Base-by-base conservation (phyloP, 2,888 invertebrate genomes). In the Rotaria sp. region DNA sequence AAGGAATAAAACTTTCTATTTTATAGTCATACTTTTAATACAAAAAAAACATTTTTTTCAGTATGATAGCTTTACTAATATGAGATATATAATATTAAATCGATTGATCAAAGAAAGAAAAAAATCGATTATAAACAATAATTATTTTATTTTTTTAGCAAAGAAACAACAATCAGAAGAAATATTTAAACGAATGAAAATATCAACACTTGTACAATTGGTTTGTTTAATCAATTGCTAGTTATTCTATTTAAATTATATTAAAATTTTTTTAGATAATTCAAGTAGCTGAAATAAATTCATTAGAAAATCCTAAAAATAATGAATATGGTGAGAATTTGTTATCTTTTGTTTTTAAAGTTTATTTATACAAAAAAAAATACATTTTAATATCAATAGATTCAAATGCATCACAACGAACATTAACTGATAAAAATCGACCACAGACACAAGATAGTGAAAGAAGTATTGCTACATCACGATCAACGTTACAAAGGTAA, bases 171-270 rank as follows among this genome's bases (percentile, higher is more conserved):
- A 89, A 85, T 89, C 89, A 87, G 90, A 90, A 90, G 91, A 91
- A 88, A 89, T 91, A 52, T 91, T 91, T 88, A 91, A 90, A 88
- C 88, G 91, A 84, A 91, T 91, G 91, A 91, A 91, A 89, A 86
- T 90, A 21, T 89, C 91, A 50, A 91, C 91, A 85, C 91, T 91
- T 89, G 90, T 90, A 48, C 91, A 91, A 86, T 87, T 91, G 89
- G 90, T 91, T 88, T 88, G 90, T 88, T 21, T 7, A 59, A 26
- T 85, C 45, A 10, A 48, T 84, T 24, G 21, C 1, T 59, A 41
- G 41, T 4, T 26, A 41, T 24, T 75, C 75, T 41, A 26, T 75
- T 26, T 75, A 13, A 35, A 48, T 1, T 4, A 2, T 35, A 38
- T 4, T 4, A 3, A 57, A 75, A 24, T 1, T 24, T 11, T 75